phyloP scores from a whole-genome alignment of 1,140 invertebrate species.

The Drosophila seguyi region DNA sequence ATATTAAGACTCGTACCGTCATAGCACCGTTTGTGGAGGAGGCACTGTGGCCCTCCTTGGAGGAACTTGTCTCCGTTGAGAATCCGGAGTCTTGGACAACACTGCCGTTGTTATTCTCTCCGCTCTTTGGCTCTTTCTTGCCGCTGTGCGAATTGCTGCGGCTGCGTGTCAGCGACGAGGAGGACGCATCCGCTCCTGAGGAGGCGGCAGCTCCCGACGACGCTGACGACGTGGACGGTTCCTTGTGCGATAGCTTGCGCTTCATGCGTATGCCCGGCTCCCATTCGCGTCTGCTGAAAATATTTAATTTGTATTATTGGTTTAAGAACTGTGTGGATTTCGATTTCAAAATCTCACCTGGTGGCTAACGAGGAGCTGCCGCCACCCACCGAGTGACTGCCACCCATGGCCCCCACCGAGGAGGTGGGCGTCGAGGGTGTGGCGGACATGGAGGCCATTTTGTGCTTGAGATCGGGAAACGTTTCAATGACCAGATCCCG shows the following conservation, averaged over 20 bases:
- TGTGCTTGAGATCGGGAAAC: slow-evolving; percentile 94
- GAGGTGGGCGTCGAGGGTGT: slow-evolving; percentile 77
- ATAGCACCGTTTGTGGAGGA: slow-evolving; percentile 85
- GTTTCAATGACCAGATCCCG: slow-evolving; percentile 96
- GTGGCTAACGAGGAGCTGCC: slow-evolving; percentile 76
- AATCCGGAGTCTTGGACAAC: slow-evolving; percentile 94
- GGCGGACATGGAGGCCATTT: slow-evolving; percentile 88
- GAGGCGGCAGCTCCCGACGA: slow-evolving; percentile 32
- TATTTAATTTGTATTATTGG: neutral
- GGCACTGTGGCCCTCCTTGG: slow-evolving; percentile 90
- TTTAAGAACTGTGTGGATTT: neutral
- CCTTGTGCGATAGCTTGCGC: slow-evolving; percentile 87
- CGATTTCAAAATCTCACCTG: slow-evolving; percentile 41
- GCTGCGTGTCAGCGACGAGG: slow-evolving; percentile 87
- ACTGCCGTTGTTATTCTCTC: slow-evolving; percentile 86
- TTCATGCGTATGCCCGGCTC: slow-evolving; percentile 92
- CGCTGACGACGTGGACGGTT: slow-evolving; percentile 75
- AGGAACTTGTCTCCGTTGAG: slow-evolving; percentile 92
- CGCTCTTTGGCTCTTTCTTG: slow-evolving; percentile 86
- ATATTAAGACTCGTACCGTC: slow-evolving; percentile 38
- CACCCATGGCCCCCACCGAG: slow-evolving; percentile 82
- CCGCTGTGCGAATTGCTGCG: slow-evolving; percentile 89
- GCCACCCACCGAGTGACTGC: slow-evolving; percentile 72
- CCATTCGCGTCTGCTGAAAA: slow-evolving; percentile 87
- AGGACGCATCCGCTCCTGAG: slow-evolving; percentile 62